These are phyloP conservation scores for Parapsyche elsis DNA, from an alignment of 1,140 invertebrate genomes.

Conservation along the genomic window DNA sequence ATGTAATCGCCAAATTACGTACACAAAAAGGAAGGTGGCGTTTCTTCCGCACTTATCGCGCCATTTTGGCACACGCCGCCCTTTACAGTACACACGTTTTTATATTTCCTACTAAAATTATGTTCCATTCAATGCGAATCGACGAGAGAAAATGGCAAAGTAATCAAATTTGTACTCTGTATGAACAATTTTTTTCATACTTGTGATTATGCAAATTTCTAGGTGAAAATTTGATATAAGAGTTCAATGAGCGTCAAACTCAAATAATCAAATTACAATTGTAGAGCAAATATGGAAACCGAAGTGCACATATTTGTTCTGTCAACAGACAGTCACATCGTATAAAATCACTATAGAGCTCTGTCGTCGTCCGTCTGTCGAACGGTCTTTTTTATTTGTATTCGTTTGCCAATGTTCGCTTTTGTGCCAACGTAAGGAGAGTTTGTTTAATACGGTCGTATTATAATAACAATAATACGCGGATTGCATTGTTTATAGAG, in stretches of 20 bases:
- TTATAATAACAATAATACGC: background rate
- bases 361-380: too few relatives aligned
- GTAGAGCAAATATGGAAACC: slow-evolving; percentile 4
- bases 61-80: background rate
- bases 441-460: background rate
- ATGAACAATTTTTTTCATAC: background rate
- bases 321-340: background rate
- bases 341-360: background rate
- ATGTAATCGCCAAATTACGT: background rate
- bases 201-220: background rate
- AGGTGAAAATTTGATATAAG: background rate
- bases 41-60: background rate
- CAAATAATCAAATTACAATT: slow-evolving; percentile 2
- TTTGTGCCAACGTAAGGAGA: background rate
- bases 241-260: background rate
- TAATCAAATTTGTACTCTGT: too few relatives aligned
- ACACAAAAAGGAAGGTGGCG: background rate
- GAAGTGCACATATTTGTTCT: background rate
- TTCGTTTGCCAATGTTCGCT: background rate
- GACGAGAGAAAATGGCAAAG: too few relatives aligned
- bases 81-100: too few relatives aligned
- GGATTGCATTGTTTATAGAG: background rate
- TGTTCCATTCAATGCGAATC: too few relatives aligned
- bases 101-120: too few relatives aligned
- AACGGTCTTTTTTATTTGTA: too few relatives aligned